Evolutionary conservation across 2,797 vertebrate genomes (phyloP).

Genomic region (Zalophus californianus): DNA sequence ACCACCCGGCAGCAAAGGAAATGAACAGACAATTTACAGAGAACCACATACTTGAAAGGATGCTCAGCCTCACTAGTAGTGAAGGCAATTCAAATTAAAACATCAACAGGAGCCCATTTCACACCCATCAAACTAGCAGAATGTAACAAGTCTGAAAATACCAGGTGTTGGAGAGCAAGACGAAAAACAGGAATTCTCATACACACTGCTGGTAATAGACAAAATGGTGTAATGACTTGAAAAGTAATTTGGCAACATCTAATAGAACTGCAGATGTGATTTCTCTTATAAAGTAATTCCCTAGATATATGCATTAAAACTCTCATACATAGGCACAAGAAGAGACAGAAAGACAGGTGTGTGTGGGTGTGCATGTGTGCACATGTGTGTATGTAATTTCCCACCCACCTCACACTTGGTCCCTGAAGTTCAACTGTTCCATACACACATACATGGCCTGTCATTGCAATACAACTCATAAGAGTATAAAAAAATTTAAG

Average conservation of each 20-base stretch:
- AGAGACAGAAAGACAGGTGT: background rate
- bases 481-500: background rate
- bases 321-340: background rate
- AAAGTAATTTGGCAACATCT: background rate
- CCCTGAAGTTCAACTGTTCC: background rate
- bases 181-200: background rate
- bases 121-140: background rate
- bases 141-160: slow-evolving; percentile 15
- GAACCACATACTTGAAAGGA: background rate
- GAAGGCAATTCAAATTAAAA: background rate
- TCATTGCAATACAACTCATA: background rate
- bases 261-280: background rate
- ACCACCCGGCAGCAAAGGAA: background rate
- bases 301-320: background rate
- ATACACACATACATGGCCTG: too few relatives aligned
- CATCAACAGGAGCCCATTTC: slow-evolving; percentile 6
- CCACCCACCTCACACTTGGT: background rate
- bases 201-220: background rate
- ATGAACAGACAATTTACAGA: background rate
- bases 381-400: too few relatives aligned
- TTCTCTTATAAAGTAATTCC: background rate
- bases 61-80: background rate
- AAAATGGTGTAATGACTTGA: background rate
- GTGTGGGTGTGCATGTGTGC: background rate
- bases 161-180: background rate